Percentiles rank a stretch among this genome's conserved stretches.
Evolutionary conservation across 2,113 vertebrate genomes (phyloP).

Genomic region (Neolamprologus variostigma): DNA sequence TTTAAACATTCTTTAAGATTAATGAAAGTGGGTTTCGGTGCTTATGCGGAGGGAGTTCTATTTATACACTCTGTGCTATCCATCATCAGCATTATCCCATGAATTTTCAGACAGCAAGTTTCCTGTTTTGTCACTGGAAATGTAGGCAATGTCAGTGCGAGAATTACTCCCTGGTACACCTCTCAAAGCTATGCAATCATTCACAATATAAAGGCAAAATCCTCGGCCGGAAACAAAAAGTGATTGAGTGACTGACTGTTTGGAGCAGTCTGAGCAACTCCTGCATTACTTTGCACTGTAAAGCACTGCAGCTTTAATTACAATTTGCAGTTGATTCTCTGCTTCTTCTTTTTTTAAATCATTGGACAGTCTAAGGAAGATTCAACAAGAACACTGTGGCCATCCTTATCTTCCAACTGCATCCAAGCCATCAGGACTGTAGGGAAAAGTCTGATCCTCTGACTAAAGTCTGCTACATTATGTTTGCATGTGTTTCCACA

Average conservation of each 20-base stretch:
- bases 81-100: conserved; percentile 51
- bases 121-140: conserved; percentile 47
- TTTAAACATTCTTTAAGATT: conserved; percentile 74
- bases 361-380: background rate
- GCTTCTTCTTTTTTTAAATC: background rate
- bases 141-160: background rate
- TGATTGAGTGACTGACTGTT: background rate
- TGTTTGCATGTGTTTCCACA: background rate
- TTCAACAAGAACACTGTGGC: background rate
- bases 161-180: background rate
- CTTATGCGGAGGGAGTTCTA: conserved; percentile 53
- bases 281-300: background rate
- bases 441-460: background rate
- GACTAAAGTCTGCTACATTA: background rate
- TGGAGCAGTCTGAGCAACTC: background rate
- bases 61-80: conserved; percentile 54
- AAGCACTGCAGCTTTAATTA: background rate
- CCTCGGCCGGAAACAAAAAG: background rate
- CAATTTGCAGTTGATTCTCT: background rate
- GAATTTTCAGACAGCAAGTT: conserved; percentile 38
- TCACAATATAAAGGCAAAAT: conserved; percentile 1
- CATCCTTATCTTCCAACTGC: background rate
- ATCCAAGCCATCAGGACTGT: background rate
- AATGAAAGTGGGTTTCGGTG: conserved; percentile 66
- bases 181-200: conserved; percentile 1